Conservation (phyloP, 2,113 vertebrate genomes). For the Salvelinus namaycush region DNA sequence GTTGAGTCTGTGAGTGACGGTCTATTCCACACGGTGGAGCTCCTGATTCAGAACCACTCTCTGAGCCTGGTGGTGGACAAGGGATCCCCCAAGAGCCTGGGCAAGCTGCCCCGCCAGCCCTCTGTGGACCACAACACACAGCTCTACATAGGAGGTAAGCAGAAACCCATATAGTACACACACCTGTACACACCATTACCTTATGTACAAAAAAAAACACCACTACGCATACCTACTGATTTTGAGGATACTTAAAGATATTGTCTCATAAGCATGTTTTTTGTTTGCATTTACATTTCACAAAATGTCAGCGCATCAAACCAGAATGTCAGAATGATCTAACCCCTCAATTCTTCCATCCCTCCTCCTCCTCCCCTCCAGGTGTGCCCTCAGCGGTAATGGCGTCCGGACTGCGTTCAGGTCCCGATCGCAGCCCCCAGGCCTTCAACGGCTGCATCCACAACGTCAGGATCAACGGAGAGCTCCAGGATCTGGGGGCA, state of each 20-base stretch:
- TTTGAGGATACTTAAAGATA: no score
- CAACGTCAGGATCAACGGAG: slow-evolving; percentile 90
- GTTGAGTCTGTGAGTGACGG: slow-evolving; percentile 97
- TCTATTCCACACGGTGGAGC: slow-evolving; percentile 91
- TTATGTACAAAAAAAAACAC: not conserved
- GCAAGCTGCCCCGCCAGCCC: slow-evolving; percentile 89
- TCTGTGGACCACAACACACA: slow-evolving; percentile 86
- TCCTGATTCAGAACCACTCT: slow-evolving; percentile 92
- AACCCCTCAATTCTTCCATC: not conserved
- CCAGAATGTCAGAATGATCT: not conserved
- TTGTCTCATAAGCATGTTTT: no score
- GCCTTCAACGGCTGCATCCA: slow-evolving; percentile 93
- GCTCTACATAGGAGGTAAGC: slow-evolving; percentile 93
- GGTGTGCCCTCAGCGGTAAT: slow-evolving; percentile 86
- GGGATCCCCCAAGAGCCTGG: slow-evolving; percentile 90
- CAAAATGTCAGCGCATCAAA: no score
- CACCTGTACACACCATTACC: not conserved
- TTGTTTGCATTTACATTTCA: no score
- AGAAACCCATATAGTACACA: not conserved
- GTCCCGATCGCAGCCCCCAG: slow-evolving; percentile 82
- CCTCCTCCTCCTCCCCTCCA: slow-evolving; percentile 42
- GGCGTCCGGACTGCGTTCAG: slow-evolving; percentile 82
- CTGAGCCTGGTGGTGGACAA: slow-evolving; percentile 95
- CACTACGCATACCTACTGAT: no score
- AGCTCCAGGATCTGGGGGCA: slow-evolving; percentile 85